Evolutionary conservation across 1,140 invertebrate species (phyloP).

Genomic region (Elymnias hypermnestra): DNA sequence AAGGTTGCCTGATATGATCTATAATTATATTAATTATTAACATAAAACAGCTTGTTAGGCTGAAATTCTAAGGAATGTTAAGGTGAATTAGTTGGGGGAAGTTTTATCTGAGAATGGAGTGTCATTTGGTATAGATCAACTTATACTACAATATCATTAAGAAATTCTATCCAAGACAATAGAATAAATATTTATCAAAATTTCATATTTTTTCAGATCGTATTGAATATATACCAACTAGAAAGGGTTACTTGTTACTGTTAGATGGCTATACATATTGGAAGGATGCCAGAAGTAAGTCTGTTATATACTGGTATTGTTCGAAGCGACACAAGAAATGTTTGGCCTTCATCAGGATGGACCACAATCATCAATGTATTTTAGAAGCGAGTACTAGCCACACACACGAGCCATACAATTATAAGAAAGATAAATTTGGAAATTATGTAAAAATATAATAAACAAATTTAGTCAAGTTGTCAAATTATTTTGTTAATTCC

Average conservation of each 20-base stretch:
- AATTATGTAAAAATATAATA: slow-evolving; percentile 10
- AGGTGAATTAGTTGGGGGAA: too few relatives aligned
- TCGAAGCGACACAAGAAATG: slow-evolving; percentile 24
- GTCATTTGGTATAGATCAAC: too few relatives aligned
- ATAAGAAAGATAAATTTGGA: slow-evolving; percentile 2
- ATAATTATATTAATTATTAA: too few relatives aligned
- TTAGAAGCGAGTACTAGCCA: slow-evolving; percentile 13
- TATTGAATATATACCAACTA: slow-evolving; percentile 22
- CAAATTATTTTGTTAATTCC: too few relatives aligned
- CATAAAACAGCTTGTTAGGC: too few relatives aligned
- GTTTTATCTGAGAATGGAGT: too few relatives aligned
- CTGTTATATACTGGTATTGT: slow-evolving; percentile 27
- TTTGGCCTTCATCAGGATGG: slow-evolving; percentile 20
- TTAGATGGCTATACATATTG: slow-evolving; percentile 28
- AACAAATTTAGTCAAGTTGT: too few relatives aligned
- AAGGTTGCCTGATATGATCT: too few relatives aligned
- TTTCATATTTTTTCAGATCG: slow-evolving; percentile 19
- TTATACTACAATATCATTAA: too few relatives aligned
- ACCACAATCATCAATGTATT: slow-evolving; percentile 12
- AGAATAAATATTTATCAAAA: not conserved
- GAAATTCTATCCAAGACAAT: not conserved
- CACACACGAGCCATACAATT: slow-evolving; percentile 13
- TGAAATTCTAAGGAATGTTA: too few relatives aligned
- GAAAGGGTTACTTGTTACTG: slow-evolving; percentile 23
- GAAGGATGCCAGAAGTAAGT: slow-evolving; percentile 26